Evolutionary conservation across 2,797 vertebrate species (phyloP), one percentile per base, ranked within the genome.

Genomic region (Amphiprion clarkii): DNA sequence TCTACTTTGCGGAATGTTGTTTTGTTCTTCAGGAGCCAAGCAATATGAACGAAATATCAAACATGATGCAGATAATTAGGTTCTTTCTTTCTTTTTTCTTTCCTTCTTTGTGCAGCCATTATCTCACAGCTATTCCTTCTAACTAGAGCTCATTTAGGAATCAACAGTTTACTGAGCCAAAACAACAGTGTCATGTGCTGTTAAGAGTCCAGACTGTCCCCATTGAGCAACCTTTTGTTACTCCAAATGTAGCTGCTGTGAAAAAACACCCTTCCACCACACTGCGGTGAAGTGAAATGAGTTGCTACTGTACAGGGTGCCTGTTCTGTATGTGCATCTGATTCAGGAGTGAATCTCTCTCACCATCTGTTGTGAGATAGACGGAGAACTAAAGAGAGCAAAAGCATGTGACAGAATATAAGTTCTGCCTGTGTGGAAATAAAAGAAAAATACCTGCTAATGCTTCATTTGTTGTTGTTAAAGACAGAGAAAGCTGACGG

Each of bases 361-460:
- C 69, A 72, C 69, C 84, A 79, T 85, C 78, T 86, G 78, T 67
- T 83, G 29, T 42, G 54, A 79, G 61, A 72, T 39, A 66, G 49
- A 39, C 31, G 61, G 56, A 74, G 36, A 66, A 39, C 40, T 40
- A 72, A 27, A 70, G 54, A 68, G 51, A 76, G 55, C 48, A 31
- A 44, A 63, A 64, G 59, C 40, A 68, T 70, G 40, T 71, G 74
- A 78, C 31, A 57, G 69, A 80, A 74, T 68, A 4, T 62, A 21
- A 56, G 61, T 59, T 69, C 73, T 42, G 53, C 71, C 39, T 52
- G 62, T 56, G 29, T 59, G 63, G 40, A 72, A 74, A 64, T 25
- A 67, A 84, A 57, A 31, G 3, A 66, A 69, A 7, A 61, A 44
- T 57, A 11, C 25, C 12, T 48, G 21, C 44, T 57, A 17, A 36